A percentile compares a stretch with the other conserved stretches of the same genome.
Evolutionary conservation across 2,888 invertebrate genomes (phyloP).

Genomic region (Hecatera dysodea): DNA sequence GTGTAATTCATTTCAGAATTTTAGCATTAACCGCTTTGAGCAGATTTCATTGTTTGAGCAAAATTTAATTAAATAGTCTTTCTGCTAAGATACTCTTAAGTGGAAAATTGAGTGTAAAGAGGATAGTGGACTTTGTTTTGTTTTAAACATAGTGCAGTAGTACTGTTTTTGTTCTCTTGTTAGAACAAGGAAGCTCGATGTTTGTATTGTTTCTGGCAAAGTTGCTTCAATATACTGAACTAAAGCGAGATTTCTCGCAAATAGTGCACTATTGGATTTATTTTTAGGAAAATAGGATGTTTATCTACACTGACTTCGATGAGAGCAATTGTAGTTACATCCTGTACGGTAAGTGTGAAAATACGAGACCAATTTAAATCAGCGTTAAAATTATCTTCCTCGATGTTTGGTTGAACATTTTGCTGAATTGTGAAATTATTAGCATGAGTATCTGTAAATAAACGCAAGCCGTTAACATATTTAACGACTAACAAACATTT

Average conservation of each 20-base stretch:
- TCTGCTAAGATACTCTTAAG: constrained; percentile 20
- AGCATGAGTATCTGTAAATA: constrained; percentile 17
- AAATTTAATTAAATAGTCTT: constrained; percentile 43
- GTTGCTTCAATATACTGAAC: constrained; percentile 17
- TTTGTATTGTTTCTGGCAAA: constrained; percentile 23
- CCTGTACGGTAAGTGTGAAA: background rate
- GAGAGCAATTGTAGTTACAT: background rate
- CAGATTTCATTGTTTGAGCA: constrained; percentile 19
- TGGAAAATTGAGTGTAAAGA: constrained; percentile 28
- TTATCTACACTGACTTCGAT: background rate
- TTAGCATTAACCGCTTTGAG: constrained; percentile 42
- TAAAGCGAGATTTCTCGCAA: constrained; percentile 12
- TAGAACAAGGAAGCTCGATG: background rate
- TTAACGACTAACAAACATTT: constrained; percentile 36
- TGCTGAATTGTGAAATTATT: constrained; percentile 16
- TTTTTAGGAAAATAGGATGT: background rate
- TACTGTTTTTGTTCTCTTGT: constrained; percentile 21
- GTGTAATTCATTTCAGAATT: constrained; percentile 60
- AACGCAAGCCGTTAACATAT: constrained; percentile 22
- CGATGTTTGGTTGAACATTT: background rate
- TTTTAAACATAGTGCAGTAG: constrained; percentile 1
- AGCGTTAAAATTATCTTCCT: background rate
- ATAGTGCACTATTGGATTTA: background rate
- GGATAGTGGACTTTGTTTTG: constrained; percentile 2
- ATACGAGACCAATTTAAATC: background rate